Evolutionary conservation across 2,888 invertebrate genomes (phyloP).

Genomic region (Cephus pulcher): DNA sequence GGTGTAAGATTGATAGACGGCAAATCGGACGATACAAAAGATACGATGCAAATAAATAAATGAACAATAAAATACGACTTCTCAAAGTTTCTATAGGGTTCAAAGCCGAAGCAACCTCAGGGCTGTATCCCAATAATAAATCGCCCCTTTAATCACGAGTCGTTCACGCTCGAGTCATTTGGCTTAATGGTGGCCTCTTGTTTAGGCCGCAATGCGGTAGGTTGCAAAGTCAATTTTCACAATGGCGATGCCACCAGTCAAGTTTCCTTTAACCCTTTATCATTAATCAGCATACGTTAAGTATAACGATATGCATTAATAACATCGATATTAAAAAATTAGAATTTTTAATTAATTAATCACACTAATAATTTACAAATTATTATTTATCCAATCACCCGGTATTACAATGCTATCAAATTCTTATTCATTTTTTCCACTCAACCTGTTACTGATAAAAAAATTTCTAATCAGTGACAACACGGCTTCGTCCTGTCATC

Average conservation of each 20-base stretch:
- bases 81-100: not conserved
- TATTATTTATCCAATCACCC: not conserved
- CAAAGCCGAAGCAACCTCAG: too few species aligned
- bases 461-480: not conserved
- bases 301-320: conserved; percentile 13
- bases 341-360: not conserved
- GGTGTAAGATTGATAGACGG: not conserved
- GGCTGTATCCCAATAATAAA: conserved; percentile 51
- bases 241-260: conserved; percentile 2
- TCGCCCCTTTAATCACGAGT: conserved; percentile 62
- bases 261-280: conserved; percentile 51
- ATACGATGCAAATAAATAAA: not conserved
- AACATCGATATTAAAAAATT: not conserved
- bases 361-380: not conserved
- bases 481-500: conserved; percentile 41
- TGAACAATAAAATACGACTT: not conserved
- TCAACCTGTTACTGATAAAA: not conserved
- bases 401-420: not conserved
- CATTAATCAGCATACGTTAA: conserved; percentile 48
- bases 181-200: conserved; percentile 55
- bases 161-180: conserved; percentile 54
- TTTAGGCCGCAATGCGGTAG: conserved; percentile 54
- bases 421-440: not conserved
- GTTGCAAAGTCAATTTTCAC: conserved; percentile 45
- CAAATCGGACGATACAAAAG: not conserved